A percentile compares a stretch with the other conserved stretches of the same genome.
Conservation (phyloP, 2,113 vertebrate species). For the Mormyrus lacerda region DNA sequence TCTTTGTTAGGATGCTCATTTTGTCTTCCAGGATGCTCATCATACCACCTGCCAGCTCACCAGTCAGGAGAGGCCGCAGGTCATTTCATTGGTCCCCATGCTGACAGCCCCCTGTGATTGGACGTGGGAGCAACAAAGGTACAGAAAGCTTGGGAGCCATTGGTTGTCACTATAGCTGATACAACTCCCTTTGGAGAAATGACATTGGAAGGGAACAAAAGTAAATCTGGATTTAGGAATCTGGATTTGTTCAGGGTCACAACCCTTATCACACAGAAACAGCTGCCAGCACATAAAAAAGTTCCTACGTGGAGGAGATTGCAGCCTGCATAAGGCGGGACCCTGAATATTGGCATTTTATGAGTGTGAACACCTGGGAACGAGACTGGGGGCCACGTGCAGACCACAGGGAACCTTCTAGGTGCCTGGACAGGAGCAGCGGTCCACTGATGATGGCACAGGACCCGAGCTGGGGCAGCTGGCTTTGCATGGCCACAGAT, state of each 20-base stretch:
- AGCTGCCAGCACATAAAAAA: neutral
- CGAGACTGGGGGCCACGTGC: neutral
- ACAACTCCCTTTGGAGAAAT: neutral
- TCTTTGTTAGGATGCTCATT: neutral
- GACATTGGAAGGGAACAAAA: neutral
- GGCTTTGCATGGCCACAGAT: neutral
- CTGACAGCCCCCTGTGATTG: neutral
- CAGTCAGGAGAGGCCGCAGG: neutral
- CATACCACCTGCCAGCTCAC: neutral
- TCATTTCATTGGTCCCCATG: neutral
- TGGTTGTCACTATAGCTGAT: neutral
- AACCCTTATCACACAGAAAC: slow-evolving; percentile 2
- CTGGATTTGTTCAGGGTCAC: neutral
- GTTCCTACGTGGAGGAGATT: neutral
- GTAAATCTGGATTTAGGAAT: neutral
- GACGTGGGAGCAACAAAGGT: neutral
- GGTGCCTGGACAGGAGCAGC: neutral
- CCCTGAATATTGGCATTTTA: neutral
- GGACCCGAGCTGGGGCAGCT: neutral
- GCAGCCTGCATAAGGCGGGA: neutral
- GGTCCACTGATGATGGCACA: neutral
- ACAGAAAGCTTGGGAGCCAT: neutral
- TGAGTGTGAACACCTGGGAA: neutral
- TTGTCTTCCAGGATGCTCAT: neutral
- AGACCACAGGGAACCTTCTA: neutral